A percentile compares a stretch with the other conserved stretches of the same genome.
phyloP scores from a whole-genome alignment of 2,113 vertebrate genomes.

The Menidia beryllina region DNA sequence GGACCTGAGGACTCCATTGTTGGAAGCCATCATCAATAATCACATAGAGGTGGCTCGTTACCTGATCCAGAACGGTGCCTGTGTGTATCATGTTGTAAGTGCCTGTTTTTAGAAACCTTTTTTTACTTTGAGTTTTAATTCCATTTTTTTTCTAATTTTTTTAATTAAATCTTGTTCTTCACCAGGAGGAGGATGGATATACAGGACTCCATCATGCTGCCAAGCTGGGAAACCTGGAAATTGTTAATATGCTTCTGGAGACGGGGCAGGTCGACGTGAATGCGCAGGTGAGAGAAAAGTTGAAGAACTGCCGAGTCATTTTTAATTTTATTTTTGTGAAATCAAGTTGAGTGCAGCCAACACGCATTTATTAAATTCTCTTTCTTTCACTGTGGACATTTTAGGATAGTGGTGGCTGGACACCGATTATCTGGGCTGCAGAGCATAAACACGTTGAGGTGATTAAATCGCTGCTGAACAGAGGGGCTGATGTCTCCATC shows the following conservation, averaged over 20 bases:
- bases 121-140: too few species aligned
- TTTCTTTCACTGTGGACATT: neutral
- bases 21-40: constrained; percentile 90
- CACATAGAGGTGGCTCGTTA: constrained; percentile 87
- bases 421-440: constrained; percentile 93
- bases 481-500: constrained; percentile 89
- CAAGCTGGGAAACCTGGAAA: constrained; percentile 89
- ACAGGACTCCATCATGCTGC: constrained; percentile 93
- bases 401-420: constrained; percentile 93
- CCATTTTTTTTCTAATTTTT: neutral
- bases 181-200: constrained; percentile 90
- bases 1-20: constrained; percentile 86
- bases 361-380: too few species aligned
- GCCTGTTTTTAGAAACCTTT: too few species aligned
- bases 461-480: constrained; percentile 87
- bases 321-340: too few species aligned
- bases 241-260: constrained; percentile 88
- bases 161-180: neutral
- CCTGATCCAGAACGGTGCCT: constrained; percentile 87
- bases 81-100: constrained; percentile 87
- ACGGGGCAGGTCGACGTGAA: constrained; percentile 93
- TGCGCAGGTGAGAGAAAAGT: constrained; percentile 83
- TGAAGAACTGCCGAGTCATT: neutral
- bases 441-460: constrained; percentile 91
- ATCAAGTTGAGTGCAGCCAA: too few species aligned